Percentiles rank a stretch among this genome's conserved stretches.
Evolutionary conservation across 2,113 vertebrate genomes (phyloP).

Genomic region (Spea multiplicata): DNA sequence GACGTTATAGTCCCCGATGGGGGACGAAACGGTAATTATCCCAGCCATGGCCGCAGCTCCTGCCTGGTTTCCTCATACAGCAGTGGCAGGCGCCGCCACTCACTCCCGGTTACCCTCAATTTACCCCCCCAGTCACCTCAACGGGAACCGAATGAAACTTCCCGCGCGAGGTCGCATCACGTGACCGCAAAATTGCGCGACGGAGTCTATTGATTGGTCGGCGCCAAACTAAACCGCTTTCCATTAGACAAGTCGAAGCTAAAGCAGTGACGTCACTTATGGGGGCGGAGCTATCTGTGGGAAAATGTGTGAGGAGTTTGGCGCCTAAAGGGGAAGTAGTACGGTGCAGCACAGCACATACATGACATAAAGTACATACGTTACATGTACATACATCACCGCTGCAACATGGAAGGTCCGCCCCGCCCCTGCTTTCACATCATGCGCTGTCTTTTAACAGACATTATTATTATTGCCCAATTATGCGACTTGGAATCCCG

Average conservation of each 20-base stretch:
- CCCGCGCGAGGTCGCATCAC: conserved; percentile 7
- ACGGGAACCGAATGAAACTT: conserved; percentile 1
- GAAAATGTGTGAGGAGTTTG: no score
- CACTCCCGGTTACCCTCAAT: background rate
- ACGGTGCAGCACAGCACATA: no score
- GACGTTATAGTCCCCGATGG: conserved; percentile 74
- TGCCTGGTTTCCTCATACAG: background rate
- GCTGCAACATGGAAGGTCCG: no score
- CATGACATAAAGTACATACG: no score
- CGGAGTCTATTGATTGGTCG: conserved; percentile 18
- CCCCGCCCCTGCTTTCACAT: background rate
- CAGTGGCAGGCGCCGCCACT: background rate
- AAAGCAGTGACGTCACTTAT: background rate
- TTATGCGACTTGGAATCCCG: no score
- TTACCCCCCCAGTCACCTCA: background rate
- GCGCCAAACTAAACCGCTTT: background rate
- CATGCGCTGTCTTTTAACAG: no score
- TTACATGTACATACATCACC: no score
- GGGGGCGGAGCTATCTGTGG: background rate
- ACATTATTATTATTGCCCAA: no score
- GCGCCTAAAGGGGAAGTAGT: no score
- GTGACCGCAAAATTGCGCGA: background rate
- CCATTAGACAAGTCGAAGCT: background rate
- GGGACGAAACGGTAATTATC: conserved; percentile 78
- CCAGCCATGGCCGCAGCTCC: conserved; percentile 75